These are phyloP conservation scores for Thalpophila matura DNA, from an alignment of 2,888 invertebrate genomes.

Conservation along the genomic window DNA sequence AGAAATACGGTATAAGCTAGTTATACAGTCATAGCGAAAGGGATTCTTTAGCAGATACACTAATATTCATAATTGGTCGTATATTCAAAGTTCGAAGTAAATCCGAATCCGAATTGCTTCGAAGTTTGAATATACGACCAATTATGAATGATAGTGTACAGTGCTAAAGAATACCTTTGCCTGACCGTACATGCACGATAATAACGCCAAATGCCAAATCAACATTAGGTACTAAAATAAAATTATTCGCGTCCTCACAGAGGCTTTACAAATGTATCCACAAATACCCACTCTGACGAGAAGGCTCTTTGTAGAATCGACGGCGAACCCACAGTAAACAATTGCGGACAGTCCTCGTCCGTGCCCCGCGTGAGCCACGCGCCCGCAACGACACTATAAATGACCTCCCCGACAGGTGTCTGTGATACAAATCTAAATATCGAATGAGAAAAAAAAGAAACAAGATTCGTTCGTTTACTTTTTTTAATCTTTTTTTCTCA, in stretches of 20 bases:
- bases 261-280: constrained; percentile 58
- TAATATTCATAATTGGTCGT: too few species aligned
- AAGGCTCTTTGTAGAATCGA: constrained; percentile 76
- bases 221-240: not conserved
- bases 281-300: constrained; percentile 46
- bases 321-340: constrained; percentile 85
- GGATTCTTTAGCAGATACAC: too few species aligned
- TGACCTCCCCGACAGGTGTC: constrained; percentile 78
- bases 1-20: too few species aligned
- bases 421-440: constrained; percentile 68
- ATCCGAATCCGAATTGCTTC: too few species aligned
- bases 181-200: too few species aligned
- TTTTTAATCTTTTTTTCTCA: constrained; percentile 67
- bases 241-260: constrained; percentile 59
- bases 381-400: constrained; percentile 66
- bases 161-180: too few species aligned
- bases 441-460: constrained; percentile 67
- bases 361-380: constrained; percentile 81
- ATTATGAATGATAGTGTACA: too few species aligned
- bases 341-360: constrained; percentile 84
- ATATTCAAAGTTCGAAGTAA: too few species aligned
- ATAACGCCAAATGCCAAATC: not conserved
- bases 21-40: too few species aligned
- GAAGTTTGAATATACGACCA: too few species aligned
- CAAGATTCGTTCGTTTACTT: constrained; percentile 80